Evolutionary conservation across 2,797 vertebrate species (phyloP).

Genomic region (Karalla daura): DNA sequence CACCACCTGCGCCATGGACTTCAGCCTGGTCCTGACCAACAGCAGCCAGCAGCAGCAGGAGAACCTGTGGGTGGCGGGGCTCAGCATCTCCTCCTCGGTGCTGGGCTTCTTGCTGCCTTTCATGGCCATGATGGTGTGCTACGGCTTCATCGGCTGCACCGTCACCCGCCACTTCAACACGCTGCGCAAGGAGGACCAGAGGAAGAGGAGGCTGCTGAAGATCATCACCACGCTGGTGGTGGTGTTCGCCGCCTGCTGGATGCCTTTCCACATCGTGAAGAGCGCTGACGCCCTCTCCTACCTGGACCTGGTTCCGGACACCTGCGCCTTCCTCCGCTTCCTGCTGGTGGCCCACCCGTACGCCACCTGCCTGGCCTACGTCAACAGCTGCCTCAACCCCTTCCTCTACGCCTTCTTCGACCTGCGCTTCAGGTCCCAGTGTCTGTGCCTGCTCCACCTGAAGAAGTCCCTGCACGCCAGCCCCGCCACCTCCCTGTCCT

Average conservation of each 20-base stretch:
- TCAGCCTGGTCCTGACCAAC: constrained; percentile 74
- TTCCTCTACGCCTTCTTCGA: constrained; percentile 92
- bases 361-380: constrained; percentile 90
- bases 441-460: constrained; percentile 86
- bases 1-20: constrained; percentile 89
- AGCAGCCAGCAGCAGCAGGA: constrained; percentile 55
- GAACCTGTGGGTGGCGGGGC: constrained; percentile 83
- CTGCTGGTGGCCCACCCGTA: constrained; percentile 87
- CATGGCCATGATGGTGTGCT: constrained; percentile 89
- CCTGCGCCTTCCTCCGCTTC: constrained; percentile 79
- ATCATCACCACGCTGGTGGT: constrained; percentile 89
- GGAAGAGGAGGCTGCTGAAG: constrained; percentile 87
- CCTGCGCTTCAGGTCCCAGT: constrained; percentile 88
- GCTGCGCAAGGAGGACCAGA: constrained; percentile 83
- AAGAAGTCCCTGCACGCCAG: constrained; percentile 82
- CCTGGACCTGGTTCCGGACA: constrained; percentile 79
- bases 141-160: constrained; percentile 86
- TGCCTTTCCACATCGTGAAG: constrained; percentile 90
- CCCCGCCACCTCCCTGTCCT: constrained; percentile 84
- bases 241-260: constrained; percentile 91
- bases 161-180: constrained; percentile 87
- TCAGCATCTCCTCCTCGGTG: constrained; percentile 87
- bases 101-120: constrained; percentile 90
- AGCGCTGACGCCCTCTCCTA: constrained; percentile 87
- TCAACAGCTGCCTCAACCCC: constrained; percentile 94